Base-by-base conservation (phyloP, 1,140 invertebrate species). In the Manduca sexta region DNA sequence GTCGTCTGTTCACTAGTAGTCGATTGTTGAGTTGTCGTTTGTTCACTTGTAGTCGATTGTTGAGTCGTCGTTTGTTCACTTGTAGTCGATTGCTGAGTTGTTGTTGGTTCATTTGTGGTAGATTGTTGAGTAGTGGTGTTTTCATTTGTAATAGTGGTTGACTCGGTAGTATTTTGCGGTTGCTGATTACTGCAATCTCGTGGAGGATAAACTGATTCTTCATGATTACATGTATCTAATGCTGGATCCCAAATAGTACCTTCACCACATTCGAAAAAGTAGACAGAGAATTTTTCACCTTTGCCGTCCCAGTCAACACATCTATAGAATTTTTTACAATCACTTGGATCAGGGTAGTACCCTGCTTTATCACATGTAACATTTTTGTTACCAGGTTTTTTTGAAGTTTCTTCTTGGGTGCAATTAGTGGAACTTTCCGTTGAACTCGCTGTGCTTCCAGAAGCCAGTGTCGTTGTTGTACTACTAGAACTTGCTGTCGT, bases 291-390 rank as follows among this genome's bases (percentile, higher is more conserved):
- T 51, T 80, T 84, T 45, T 73, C 70, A 10, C 86, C 88, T 52
- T 84, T 73, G 37, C 90, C 88, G 44, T 90, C 90, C 73, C 89
- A 90, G 59, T 91, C 87, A 1, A 94, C 92, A 65, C 92, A 93
- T 50, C 92, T 88, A 60, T 93, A 93, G 67, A 92, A 93, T 68
- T 92, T 92, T 49, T 89, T 88, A 66, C 93, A 94, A 35, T 90
- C 83, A 17, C 80, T 84, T 21, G 90, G 90, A 82, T 93, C 78
- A 8, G 90, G 79, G 66, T 89, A 92, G 69, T 89, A 94, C 26
- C 93, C 93, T 50, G 87, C 88, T 53, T 88, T 69, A 33, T 64
- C 71, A 56, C 86, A 87, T 37, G 58, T 84, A 15, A 82, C 63
- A 35, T 73, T 73, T 43, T 68, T 47, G 44, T 57, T 75, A 43